phyloP scores from a whole-genome alignment of 2,797 vertebrate genomes.

The Enoplosus armatus region DNA sequence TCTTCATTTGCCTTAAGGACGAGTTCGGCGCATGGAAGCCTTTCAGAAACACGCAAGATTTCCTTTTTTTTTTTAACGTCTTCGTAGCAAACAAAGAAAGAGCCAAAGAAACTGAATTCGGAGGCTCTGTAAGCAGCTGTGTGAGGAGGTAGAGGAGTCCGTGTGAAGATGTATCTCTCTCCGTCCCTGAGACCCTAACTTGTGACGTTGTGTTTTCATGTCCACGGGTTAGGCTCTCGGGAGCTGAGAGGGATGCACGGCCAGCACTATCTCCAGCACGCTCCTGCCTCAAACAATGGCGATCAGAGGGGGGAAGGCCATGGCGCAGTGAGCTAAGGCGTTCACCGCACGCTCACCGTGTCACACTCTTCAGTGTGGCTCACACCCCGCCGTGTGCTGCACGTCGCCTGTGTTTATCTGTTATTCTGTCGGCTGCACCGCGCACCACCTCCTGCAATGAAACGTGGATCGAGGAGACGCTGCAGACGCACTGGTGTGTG shows the following conservation, averaged over 20 bases:
- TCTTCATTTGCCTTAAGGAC: constrained; percentile 57
- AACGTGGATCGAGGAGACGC: neutral
- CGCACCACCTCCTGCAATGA: neutral
- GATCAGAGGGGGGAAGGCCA: constrained; percentile 38
- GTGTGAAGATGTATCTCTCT: constrained; percentile 89
- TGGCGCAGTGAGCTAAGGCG: constrained; percentile 69
- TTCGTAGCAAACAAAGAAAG: neutral
- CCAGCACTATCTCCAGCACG: constrained; percentile 78
- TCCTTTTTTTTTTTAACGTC: neutral
- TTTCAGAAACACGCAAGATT: neutral
- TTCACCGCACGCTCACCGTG: constrained; percentile 35
- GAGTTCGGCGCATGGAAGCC: neutral
- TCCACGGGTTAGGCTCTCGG: constrained; percentile 99
- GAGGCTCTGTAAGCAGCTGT: constrained; percentile 3
- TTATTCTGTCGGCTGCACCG: constrained; percentile 4
- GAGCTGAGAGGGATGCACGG: constrained; percentile 96
- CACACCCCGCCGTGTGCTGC: constrained; percentile 19
- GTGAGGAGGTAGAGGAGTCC: constrained; percentile 40
- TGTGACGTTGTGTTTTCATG: constrained; percentile 99
- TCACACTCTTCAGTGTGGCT: constrained; percentile 31
- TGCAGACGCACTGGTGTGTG: neutral
- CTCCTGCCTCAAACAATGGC: constrained; percentile 72
- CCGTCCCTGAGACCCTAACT: constrained; percentile 99
- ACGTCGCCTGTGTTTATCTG: constrained; percentile 19
- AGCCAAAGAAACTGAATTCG: no score